phyloP scores from a whole-genome alignment of 1,140 invertebrate species.

The Aphelinus certus region DNA sequence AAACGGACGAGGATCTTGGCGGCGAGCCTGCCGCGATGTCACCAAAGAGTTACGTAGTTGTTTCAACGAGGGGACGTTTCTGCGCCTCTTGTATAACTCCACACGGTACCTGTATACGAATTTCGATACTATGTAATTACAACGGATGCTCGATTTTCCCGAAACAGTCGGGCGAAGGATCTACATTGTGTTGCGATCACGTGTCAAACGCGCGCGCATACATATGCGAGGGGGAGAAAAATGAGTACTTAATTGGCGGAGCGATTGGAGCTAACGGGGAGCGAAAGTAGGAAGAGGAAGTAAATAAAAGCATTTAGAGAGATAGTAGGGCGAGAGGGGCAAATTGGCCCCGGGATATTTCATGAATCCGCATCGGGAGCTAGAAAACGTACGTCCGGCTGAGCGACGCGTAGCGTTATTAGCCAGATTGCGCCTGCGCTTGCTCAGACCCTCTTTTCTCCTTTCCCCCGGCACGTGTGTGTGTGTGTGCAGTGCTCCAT shows the following conservation, averaged over 20 bases:
- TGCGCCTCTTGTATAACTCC: too few species aligned
- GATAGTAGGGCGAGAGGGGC: constrained; percentile 20
- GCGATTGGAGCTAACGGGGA: constrained; percentile 28
- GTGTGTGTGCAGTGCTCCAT: neutral
- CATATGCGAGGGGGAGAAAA: neutral
- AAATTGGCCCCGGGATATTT: constrained; percentile 28
- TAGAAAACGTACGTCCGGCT: constrained; percentile 25
- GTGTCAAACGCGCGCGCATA: too few species aligned
- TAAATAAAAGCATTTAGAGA: constrained; percentile 29
- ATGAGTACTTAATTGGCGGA: too few species aligned
- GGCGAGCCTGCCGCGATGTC: too few species aligned
- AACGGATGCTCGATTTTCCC: too few species aligned
- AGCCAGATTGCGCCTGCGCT: constrained; percentile 2
- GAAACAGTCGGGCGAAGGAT: neutral
- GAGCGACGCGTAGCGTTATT: constrained; percentile 36
- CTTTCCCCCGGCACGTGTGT: neutral
- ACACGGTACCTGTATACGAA: too few species aligned
- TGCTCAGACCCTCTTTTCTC: constrained; percentile 9
- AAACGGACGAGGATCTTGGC: too few species aligned
- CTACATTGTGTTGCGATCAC: too few species aligned
- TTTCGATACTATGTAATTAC: too few species aligned
- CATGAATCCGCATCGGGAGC: constrained; percentile 35
- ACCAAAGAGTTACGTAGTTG: too few species aligned
- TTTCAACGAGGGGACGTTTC: too few species aligned
- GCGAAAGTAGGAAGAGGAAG: constrained; percentile 40